Percentiles rank a stretch among this genome's conserved stretches.
These are phyloP conservation scores for Hafferia zeledoni DNA, from an alignment of 2,797 vertebrate species.

Conservation along the genomic window DNA sequence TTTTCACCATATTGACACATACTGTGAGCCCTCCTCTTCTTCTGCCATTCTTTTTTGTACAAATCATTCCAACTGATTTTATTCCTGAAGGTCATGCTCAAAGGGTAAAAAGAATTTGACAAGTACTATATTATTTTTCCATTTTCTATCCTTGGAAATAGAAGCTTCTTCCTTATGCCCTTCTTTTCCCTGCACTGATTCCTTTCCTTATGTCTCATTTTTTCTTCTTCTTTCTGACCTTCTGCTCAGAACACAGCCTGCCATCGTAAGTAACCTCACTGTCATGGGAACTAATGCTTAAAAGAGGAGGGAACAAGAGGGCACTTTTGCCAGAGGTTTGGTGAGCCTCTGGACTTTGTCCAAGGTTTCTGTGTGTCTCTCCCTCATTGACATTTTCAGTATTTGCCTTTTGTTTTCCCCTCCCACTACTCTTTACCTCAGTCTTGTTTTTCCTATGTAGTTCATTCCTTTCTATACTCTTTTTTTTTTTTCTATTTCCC, in stretches of 20 bases:
- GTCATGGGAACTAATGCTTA: neutral
- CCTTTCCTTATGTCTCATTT: neutral
- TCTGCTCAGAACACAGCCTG: neutral
- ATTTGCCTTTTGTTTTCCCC: neutral
- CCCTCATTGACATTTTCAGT: neutral
- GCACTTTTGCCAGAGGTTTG: neutral
- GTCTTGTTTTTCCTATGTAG: neutral
- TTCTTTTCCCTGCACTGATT: neutral
- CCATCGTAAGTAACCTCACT: neutral
- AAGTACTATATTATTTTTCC: neutral
- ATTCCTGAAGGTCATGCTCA: neutral
- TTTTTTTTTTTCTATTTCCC: neutral
- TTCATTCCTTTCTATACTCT: neutral
- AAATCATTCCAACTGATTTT: neutral
- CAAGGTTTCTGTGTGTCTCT: fast-evolving
- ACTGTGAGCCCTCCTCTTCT: neutral
- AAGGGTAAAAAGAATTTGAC: neutral
- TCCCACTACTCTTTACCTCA: neutral
- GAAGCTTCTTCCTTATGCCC: neutral
- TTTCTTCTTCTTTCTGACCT: neutral
- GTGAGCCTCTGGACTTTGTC: neutral
- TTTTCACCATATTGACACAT: neutral
- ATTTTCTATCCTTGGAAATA: neutral
- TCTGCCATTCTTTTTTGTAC: neutral
- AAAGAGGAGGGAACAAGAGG: neutral